A percentile compares a stretch with the other conserved stretches of the same genome.
Evolutionary conservation across 2,888 invertebrate species (phyloP).

Genomic region (Zaprionus bogoriensis): DNA sequence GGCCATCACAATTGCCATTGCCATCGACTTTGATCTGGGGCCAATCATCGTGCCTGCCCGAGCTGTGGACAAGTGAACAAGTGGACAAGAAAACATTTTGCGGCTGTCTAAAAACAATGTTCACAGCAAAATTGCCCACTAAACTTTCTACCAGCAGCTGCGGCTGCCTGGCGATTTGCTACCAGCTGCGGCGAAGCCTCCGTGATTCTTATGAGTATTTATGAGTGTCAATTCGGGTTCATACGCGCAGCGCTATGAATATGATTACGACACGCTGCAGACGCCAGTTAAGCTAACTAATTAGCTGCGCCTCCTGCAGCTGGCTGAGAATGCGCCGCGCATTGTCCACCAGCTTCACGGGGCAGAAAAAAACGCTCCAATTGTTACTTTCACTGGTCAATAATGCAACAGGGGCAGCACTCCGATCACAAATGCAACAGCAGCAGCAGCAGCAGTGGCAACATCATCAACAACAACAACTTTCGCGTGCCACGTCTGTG

Average conservation of each 20-base stretch:
- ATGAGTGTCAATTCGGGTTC: neutral
- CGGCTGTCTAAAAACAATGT: conserved; percentile 41
- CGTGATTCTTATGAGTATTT: conserved; percentile 5
- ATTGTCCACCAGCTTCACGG: neutral
- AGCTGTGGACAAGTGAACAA: conserved; percentile 29
- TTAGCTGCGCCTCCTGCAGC: conserved; percentile 20
- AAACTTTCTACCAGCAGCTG: conserved; percentile 58
- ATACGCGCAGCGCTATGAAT: too few relatives aligned
- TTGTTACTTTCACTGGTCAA: conserved; percentile 71
- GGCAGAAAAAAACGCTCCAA: conserved; percentile 37
- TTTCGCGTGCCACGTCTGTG: conserved; percentile 54
- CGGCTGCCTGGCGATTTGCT: neutral
- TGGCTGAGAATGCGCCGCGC: conserved; percentile 40
- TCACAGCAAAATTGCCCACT: conserved; percentile 19
- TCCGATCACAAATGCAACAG: conserved; percentile 23
- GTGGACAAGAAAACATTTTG: too few relatives aligned
- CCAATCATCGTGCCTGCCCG: conserved; percentile 47
- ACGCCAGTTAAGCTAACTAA: conserved; percentile 25
- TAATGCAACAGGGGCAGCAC: conserved; percentile 53
- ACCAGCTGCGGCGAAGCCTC: neutral
- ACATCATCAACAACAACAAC: conserved; percentile 42
- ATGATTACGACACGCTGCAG: conserved; percentile 45
- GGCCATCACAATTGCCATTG: conserved; percentile 37
- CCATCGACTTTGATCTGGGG: conserved; percentile 35
- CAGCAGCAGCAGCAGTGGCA: conserved; percentile 6